Conservation (phyloP, 2,113 vertebrate species). For the Orycteropus afer region DNA sequence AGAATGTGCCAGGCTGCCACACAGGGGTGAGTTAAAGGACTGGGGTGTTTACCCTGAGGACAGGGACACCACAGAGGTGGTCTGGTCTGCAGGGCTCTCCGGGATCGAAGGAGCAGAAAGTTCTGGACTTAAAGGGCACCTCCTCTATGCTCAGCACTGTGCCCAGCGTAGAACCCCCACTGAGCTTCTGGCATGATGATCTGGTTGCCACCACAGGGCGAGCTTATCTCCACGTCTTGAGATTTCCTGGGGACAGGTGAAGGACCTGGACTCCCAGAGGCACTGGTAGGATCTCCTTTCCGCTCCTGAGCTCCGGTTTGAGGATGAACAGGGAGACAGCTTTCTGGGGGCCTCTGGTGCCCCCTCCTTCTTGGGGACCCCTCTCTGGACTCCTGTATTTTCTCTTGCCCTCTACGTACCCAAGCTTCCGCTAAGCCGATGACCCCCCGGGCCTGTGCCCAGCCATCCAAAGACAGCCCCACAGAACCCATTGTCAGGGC, state of each 20-base stretch:
- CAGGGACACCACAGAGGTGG: not conserved
- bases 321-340: accelerated
- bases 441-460: accelerated
- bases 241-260: not conserved
- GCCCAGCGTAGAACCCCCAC: accelerated
- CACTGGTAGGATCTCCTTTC: not conserved
- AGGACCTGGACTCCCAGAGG: not conserved
- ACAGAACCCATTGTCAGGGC: accelerated
- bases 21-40: no score
- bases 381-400: not conserved
- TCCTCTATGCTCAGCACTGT: not conserved
- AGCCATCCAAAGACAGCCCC: accelerated
- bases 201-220: accelerated
- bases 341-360: accelerated
- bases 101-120: not conserved
- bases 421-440: not conserved
- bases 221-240: accelerated
- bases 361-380: not conserved
- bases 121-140: not conserved
- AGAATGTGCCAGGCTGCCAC: not conserved
- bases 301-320: not conserved
- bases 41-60: not conserved
- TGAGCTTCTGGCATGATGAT: no score
- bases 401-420: not conserved
- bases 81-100: not conserved